Base-by-base conservation (phyloP, 1,140 invertebrate genomes). In the Macrosteles quadrilineatus region DNA sequence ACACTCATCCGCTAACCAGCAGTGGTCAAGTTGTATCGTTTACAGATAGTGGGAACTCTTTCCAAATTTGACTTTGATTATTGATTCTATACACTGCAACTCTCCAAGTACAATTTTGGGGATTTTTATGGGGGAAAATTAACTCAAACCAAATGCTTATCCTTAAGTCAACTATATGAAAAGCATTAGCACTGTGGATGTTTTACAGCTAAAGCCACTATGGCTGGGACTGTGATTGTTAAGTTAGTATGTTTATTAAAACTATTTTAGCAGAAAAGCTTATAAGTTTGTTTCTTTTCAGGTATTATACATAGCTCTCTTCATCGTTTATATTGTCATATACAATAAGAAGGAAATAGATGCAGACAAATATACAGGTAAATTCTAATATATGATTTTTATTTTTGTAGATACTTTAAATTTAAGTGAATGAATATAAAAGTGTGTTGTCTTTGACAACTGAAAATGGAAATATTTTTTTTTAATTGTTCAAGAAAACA, bases 291-390 rank as follows among this genome's bases (percentile, higher is more conserved):
- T 30, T 9, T 59, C 23, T 25, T 12, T 59, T 59, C 27, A 59
- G 55, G 23, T 59, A 9, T 11, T 27, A 29, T 59, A 30, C 55
- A 59, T 59, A 59, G 25, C n/a, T 11, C 55, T 59, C 6, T 59
- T 59, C 27, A 59, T 59, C 12, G 27, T 59, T 9, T 59, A 59
- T 29, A 27, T 59, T 11, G 55, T 59, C 2, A 27, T 59, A 27
- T 59, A 59, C 55, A 59, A 59, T 25, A 59, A 25, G n/a, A 59
- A 29, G n/a, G 55, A 27, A 14, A 2, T 59, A n/a, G 21, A 2
- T 27, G 55, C 21, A 59, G 55, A 59, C 27, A 59, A 30, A 59
- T 25, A 59, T 59, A 59, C 55, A 59, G 55, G 55, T 59, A 59
- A 59, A 9, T 19, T 50, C 3, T 23, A 50, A 19, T 43, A 17